Conservation (phyloP, 2,888 invertebrate genomes). For the Zygogramma bicolorata region DNA sequence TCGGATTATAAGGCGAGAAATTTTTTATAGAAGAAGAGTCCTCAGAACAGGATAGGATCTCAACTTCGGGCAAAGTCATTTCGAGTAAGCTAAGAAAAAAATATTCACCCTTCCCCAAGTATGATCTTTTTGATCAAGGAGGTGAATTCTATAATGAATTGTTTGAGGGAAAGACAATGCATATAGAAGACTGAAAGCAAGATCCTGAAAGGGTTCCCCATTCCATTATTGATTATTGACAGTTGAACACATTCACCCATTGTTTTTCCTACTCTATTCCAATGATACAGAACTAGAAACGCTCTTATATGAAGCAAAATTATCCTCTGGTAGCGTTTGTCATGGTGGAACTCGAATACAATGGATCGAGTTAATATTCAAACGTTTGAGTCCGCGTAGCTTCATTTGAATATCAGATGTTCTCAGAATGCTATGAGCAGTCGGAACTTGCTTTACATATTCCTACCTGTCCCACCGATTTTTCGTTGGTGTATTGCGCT, state of each 20-base stretch:
- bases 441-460: background rate
- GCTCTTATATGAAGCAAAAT: background rate
- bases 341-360: background rate
- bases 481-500: background rate
- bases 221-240: background rate
- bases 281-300: background rate
- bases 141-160: too few species aligned
- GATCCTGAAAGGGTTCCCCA: background rate
- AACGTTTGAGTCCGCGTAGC: background rate
- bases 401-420: background rate
- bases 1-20: too few species aligned
- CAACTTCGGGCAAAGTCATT: too few species aligned
- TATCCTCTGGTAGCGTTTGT: background rate
- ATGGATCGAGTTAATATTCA: background rate
- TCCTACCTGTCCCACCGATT: background rate
- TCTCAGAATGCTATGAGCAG: background rate
- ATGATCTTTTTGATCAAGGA: too few species aligned
- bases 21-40: too few species aligned
- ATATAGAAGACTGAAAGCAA: too few species aligned
- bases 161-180: too few species aligned
- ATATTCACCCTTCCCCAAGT: too few species aligned
- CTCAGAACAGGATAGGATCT: too few species aligned
- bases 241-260: background rate
- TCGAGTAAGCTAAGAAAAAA: too few species aligned
- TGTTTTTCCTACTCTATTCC: background rate